These are phyloP conservation scores for Epicauta chinensis DNA, from an alignment of 1,140 invertebrate species.

Conservation along the genomic window DNA sequence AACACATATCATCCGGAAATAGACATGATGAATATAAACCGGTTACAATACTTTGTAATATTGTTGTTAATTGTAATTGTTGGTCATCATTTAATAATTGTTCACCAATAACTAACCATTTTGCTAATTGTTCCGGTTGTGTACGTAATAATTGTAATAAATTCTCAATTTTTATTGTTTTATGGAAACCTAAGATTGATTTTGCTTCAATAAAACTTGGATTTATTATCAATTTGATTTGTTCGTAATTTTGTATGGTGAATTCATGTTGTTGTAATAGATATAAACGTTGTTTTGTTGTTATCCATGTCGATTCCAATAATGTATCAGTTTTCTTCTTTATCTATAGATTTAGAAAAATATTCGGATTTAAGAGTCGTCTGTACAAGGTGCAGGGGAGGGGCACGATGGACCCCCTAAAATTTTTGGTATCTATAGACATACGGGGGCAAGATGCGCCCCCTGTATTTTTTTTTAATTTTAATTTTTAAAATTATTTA, in stretches of 20 bases:
- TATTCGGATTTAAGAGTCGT: no score
- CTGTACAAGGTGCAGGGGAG: background rate
- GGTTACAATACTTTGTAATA: slow-evolving; percentile 67
- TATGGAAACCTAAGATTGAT: slow-evolving; percentile 70
- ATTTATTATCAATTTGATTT: slow-evolving; percentile 69
- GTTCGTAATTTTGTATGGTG: slow-evolving; percentile 63
- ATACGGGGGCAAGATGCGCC: no score
- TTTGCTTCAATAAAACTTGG: slow-evolving; percentile 83
- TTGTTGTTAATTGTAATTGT: no score
- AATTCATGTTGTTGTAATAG: slow-evolving; percentile 70
- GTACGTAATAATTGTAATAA: slow-evolving; percentile 71
- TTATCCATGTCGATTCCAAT: slow-evolving; percentile 82
- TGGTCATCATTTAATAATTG: slow-evolving; percentile 45
- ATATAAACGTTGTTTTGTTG: slow-evolving; percentile 75
- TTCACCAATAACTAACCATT: slow-evolving; percentile 75
- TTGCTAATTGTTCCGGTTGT: slow-evolving; percentile 72
- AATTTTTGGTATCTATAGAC: no score
- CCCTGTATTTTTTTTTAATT: no score
- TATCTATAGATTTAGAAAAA: slow-evolving; percentile 47
- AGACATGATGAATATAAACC: slow-evolving; percentile 80
- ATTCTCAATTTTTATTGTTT: slow-evolving; percentile 69
- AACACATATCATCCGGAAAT: slow-evolving; percentile 73
- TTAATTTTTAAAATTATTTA: no score
- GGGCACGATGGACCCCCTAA: no score
- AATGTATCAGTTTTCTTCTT: slow-evolving; percentile 55